Conservation (phyloP, 1,140 invertebrate species). For the Hycleus phaleratus region DNA sequence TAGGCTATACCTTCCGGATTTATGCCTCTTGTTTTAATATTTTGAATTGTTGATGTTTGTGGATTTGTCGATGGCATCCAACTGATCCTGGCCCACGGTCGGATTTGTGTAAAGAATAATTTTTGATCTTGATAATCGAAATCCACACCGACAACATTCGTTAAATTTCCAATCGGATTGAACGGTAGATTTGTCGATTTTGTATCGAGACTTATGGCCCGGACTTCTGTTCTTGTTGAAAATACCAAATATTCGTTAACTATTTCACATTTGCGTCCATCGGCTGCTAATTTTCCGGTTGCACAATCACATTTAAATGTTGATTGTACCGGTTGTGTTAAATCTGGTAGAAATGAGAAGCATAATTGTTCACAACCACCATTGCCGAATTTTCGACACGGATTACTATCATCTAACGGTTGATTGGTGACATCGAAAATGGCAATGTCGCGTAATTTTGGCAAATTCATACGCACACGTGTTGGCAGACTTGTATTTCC, state of each 20-base stretch:
- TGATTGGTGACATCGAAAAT: slow-evolving; percentile 86
- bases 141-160: slow-evolving; percentile 94
- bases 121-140: slow-evolving; percentile 87
- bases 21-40: slow-evolving; percentile 70
- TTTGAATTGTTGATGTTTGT: slow-evolving; percentile 54
- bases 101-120: slow-evolving; percentile 84
- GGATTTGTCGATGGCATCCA: slow-evolving; percentile 66
- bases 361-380: slow-evolving; percentile 91
- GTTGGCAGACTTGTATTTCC: slow-evolving; percentile 60
- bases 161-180: slow-evolving; percentile 78
- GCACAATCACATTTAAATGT: slow-evolving; percentile 78
- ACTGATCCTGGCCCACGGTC: slow-evolving; percentile 82
- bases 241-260: slow-evolving; percentile 86
- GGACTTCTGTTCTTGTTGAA: slow-evolving; percentile 84
- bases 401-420: slow-evolving; percentile 69
- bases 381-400: slow-evolving; percentile 65
- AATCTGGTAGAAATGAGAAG: slow-evolving; percentile 76
- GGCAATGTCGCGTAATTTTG: slow-evolving; percentile 77
- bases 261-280: slow-evolving; percentile 64
- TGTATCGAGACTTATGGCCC: slow-evolving; percentile 76
- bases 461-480: slow-evolving; percentile 71
- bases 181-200: slow-evolving; percentile 75
- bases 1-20: slow-evolving; percentile 94
- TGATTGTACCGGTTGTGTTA: slow-evolving; percentile 27
- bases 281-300: slow-evolving; percentile 61